A percentile compares a stretch with the other conserved stretches of the same genome.
These are phyloP conservation scores for Glyptemys insculpta DNA, from an alignment of 2,797 vertebrate species.

Conservation along the genomic window DNA sequence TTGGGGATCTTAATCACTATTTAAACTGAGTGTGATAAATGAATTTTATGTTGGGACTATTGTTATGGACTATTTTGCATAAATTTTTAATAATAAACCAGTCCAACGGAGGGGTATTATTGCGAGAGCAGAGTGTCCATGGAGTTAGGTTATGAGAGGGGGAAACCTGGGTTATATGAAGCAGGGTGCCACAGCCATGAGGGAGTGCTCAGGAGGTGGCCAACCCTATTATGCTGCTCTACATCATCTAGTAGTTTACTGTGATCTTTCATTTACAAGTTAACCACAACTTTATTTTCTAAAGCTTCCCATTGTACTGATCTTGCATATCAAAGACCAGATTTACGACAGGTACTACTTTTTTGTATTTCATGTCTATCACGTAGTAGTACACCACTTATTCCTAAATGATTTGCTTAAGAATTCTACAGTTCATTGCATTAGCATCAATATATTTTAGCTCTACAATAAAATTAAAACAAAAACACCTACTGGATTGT, in stretches of 20 bases:
- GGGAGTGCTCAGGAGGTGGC: background rate
- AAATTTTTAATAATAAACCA: background rate
- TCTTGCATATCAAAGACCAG: background rate
- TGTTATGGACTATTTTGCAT: background rate
- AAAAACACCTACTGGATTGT: slow-evolving; percentile 88
- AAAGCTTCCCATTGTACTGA: background rate
- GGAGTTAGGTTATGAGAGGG: background rate
- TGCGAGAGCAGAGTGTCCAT: background rate
- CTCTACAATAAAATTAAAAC: background rate
- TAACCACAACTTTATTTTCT: background rate
- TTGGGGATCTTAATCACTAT: background rate
- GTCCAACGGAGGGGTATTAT: background rate
- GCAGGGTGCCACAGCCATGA: background rate
- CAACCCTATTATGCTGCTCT: background rate
- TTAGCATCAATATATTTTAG: background rate
- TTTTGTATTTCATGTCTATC: background rate
- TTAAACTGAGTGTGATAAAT: background rate
- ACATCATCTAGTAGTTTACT: background rate
- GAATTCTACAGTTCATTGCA: background rate
- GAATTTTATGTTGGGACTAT: too few species aligned
- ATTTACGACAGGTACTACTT: background rate
- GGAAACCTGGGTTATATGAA: background rate
- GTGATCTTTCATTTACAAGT: background rate
- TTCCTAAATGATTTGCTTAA: background rate
- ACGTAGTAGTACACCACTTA: background rate